Percentiles rank a stretch among this genome's conserved stretches.
Conservation (phyloP, 2,888 invertebrate species). For the Caenorhabditis drosophilae region DNA sequence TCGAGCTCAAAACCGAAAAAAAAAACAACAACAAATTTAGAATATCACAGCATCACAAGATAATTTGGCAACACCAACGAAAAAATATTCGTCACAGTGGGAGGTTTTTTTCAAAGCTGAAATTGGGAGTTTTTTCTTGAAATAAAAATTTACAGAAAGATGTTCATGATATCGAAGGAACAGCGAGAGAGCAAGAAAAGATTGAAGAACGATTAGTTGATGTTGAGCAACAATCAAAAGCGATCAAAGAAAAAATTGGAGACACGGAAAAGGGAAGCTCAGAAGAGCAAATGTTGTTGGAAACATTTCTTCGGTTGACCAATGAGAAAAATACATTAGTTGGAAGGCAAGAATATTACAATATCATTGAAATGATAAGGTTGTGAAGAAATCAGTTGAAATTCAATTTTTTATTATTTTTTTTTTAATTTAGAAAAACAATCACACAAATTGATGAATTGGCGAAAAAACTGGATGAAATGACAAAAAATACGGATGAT, state of each 20-base stretch:
- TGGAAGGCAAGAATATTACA: conserved; percentile 51
- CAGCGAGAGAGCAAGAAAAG: conserved; percentile 33
- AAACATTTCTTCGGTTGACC: conserved; percentile 47
- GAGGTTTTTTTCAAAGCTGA: conserved; percentile 20
- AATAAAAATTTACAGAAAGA: conserved; percentile 30
- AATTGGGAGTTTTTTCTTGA: neutral
- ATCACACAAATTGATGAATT: conserved; percentile 25
- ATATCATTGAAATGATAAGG: conserved; percentile 50
- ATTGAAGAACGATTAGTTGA: conserved; percentile 37
- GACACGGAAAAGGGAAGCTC: conserved; percentile 47
- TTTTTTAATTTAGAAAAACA: conserved; percentile 9
- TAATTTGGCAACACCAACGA: conserved; percentile 25
- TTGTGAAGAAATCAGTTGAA: conserved; percentile 2
- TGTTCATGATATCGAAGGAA: conserved; percentile 48
- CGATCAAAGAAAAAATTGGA: conserved; percentile 33
- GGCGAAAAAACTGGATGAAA: conserved; percentile 28
- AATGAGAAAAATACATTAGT: conserved; percentile 53
- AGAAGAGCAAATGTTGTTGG: conserved; percentile 52
- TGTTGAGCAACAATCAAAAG: conserved; percentile 39
- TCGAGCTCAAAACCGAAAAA: neutral
- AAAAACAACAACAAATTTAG: conserved; percentile 1
- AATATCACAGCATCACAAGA: conserved; percentile 1
- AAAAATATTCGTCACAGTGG: conserved; percentile 55
- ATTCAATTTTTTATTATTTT: neutral
- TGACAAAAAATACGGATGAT: conserved; percentile 29